Evolutionary conservation across 2,888 invertebrate genomes (phyloP).

Genomic region (Digitonthophagus gazella): DNA sequence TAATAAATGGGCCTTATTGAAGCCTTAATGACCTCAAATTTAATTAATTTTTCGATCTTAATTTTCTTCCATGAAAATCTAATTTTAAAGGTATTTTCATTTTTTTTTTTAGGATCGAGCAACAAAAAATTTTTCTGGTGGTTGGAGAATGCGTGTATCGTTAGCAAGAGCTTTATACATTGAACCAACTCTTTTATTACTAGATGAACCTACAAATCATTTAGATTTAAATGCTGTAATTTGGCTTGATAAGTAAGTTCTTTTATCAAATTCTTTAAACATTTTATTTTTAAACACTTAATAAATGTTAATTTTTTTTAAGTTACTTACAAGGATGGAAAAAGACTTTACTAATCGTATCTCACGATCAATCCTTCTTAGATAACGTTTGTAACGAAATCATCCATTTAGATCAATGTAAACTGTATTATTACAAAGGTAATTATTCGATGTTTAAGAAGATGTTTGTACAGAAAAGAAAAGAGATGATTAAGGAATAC

Average conservation of each 20-base stretch:
- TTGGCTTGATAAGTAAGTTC: slow-evolving; percentile 94
- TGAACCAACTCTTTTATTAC: slow-evolving; percentile 93
- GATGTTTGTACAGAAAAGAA: slow-evolving; percentile 94
- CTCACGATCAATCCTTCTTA: slow-evolving; percentile 99
- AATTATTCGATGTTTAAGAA: slow-evolving; percentile 98
- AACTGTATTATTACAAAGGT: slow-evolving; percentile 95
- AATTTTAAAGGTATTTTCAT: no score
- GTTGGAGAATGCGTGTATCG: slow-evolving; percentile 99
- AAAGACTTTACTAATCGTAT: slow-evolving; percentile 96
- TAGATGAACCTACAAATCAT: slow-evolving; percentile 99
- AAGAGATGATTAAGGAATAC: slow-evolving; percentile 94
- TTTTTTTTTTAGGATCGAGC: slow-evolving; percentile 62
- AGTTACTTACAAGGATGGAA: slow-evolving; percentile 98
- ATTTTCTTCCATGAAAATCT: background rate
- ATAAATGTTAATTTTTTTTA: slow-evolving; percentile 38
- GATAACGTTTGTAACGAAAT: slow-evolving; percentile 99
- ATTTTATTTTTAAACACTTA: slow-evolving; percentile 18
- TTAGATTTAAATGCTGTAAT: slow-evolving; percentile 99
- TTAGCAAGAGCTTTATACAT: slow-evolving; percentile 94
- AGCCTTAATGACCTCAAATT: no score
- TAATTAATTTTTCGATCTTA: background rate
- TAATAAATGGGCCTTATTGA: no score
- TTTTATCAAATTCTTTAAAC: background rate
- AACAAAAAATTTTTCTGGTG: slow-evolving; percentile 87
- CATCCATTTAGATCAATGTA: slow-evolving; percentile 93